These are phyloP conservation scores for Latrodectus elegans DNA, from an alignment of 2,888 invertebrate genomes.

Conservation along the genomic window DNA sequence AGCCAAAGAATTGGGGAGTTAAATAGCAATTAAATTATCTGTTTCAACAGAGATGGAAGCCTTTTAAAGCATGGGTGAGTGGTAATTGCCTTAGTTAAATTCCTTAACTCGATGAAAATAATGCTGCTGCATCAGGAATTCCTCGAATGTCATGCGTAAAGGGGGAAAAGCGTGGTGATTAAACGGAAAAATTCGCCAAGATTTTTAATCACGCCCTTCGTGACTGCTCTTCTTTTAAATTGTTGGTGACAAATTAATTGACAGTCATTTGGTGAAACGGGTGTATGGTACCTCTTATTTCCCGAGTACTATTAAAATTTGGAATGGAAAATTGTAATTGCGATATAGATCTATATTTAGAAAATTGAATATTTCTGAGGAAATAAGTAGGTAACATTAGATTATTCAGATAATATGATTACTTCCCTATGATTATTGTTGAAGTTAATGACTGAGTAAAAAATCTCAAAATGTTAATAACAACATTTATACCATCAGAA, in stretches of 20 bases:
- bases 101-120: conserved; percentile 15
- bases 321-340: background rate
- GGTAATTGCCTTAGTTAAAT: conserved; percentile 56
- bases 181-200: conserved; percentile 1
- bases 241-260: background rate
- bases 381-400: no score
- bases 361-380: no score
- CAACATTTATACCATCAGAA: no score
- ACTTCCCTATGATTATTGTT: no score
- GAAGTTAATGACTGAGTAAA: no score
- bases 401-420: no score
- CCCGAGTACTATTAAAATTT: no score
- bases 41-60: conserved; percentile 40
- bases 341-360: no score
- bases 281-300: no score
- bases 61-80: conserved; percentile 36
- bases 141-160: conserved; percentile 27
- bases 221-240: conserved; percentile 17
- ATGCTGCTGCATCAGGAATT: background rate
- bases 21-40: conserved; percentile 61
- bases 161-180: background rate
- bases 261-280: no score
- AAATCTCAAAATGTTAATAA: no score
- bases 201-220: conserved; percentile 32
- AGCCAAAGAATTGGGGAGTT: background rate